Evolutionary conservation across 2,888 invertebrate genomes (phyloP).

Genomic region (Epinotia bilunana): DNA sequence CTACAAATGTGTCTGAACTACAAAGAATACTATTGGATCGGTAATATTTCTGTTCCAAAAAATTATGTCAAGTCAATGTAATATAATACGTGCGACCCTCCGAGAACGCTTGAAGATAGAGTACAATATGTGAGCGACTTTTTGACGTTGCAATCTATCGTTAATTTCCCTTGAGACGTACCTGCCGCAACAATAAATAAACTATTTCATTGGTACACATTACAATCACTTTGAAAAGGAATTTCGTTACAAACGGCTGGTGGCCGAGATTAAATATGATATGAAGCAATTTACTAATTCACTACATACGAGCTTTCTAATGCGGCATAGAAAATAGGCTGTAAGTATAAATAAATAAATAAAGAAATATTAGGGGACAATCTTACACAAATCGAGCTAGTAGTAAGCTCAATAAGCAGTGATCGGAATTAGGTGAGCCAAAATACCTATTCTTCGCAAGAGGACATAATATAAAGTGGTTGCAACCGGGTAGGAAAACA

Average conservation of each 20-base stretch:
- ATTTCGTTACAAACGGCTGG: constrained; percentile 3
- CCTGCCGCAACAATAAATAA: constrained; percentile 78
- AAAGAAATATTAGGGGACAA: too few species aligned
- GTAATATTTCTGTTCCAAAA: constrained; percentile 26
- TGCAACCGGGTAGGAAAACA: too few species aligned
- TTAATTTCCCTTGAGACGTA: constrained; percentile 79
- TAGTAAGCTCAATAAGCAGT: too few species aligned
- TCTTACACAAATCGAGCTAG: too few species aligned
- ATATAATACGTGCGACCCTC: constrained; percentile 60
- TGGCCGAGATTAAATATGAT: not conserved
- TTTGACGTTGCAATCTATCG: constrained; percentile 79
- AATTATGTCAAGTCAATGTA: constrained; percentile 54
- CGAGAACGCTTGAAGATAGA: constrained; percentile 64
- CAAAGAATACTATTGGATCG: not conserved
- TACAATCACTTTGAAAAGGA: constrained; percentile 49
- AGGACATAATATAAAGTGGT: too few species aligned
- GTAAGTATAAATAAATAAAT: too few species aligned
- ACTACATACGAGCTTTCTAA: too few species aligned
- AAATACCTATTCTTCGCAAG: too few species aligned
- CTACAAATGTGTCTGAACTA: too few species aligned
- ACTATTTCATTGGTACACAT: constrained; percentile 75
- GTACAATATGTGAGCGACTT: constrained; percentile 78
- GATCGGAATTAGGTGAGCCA: too few species aligned
- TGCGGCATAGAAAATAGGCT: too few species aligned
- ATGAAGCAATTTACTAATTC: too few species aligned